These are phyloP conservation scores for Gouania willdenowi DNA, from an alignment of 2,797 vertebrate genomes.

Conservation along the genomic window DNA sequence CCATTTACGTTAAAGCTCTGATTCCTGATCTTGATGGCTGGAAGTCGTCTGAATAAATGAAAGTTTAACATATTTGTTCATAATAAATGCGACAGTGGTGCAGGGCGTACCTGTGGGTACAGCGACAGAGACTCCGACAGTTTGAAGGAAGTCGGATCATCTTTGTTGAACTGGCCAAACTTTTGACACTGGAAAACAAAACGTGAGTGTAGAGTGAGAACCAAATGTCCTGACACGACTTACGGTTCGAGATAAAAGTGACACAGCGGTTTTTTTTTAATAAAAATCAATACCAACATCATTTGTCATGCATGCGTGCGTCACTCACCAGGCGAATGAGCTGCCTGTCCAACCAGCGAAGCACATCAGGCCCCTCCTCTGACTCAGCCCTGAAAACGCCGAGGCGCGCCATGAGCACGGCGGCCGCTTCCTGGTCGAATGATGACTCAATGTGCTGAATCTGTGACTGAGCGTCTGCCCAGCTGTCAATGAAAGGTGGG, in stretches of 20 bases:
- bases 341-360: conserved; percentile 95
- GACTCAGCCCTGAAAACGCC: conserved; percentile 93
- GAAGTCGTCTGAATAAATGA: too few species aligned
- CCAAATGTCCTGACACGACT: too few species aligned
- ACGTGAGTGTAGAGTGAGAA: conserved; percentile 1
- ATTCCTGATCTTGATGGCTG: too few species aligned
- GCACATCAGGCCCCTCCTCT: conserved; percentile 93
- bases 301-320: neutral
- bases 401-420: conserved; percentile 93
- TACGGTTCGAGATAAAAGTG: too few species aligned
- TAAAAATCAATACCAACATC: too few species aligned
- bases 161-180: conserved; percentile 97
- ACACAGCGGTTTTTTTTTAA: neutral
- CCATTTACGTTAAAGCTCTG: too few species aligned
- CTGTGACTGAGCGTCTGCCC: conserved; percentile 96
- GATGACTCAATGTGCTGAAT: conserved; percentile 95
- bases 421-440: conserved; percentile 94
- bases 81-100: too few species aligned
- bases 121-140: conserved; percentile 94
- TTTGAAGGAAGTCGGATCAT: conserved; percentile 91
- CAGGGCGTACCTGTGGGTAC: conserved; percentile 92
- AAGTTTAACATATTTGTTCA: too few species aligned
- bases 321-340: conserved; percentile 91
- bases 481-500: conserved; percentile 61
- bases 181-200: conserved; percentile 89